Evolutionary conservation across 2,888 invertebrate genomes (phyloP), one percentile per base, ranked within the genome.

Genomic region (Zygogramma bicolorata): DNA sequence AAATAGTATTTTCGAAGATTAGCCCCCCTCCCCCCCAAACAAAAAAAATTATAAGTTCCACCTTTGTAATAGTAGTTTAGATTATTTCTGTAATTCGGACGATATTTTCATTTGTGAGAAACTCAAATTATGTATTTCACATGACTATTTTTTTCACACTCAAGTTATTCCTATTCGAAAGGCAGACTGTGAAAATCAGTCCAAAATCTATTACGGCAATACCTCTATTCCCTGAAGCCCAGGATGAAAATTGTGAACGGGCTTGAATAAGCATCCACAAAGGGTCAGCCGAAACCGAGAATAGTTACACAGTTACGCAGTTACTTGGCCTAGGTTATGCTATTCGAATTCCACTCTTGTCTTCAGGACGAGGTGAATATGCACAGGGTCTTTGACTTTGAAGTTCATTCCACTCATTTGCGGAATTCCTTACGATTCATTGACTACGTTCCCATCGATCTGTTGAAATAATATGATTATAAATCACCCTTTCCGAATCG

Each of bases 261-360:
- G 74, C 72, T 76, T 67, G 10, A 15, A 63, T 13, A 29, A 63
- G 49, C 46, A 46, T 46, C 63, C 46, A 46, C 63, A 67, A 49
- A 60, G 59, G 29, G 65, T 57, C 66, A 65, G 20, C 31, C 22
- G 1, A 6, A 49, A 31, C 31, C 42, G 15, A 18, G 15, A 60
- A 42, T 27, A 42, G 60, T 10, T 42, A 67, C 34, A 31, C 8
- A 18, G 31, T 5, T 49, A 15, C 34, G 34, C 59, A 25, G 34
- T 38, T n/a, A n/a, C 49, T 49, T 25, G 60, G 57, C 65, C 22
- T 60, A 18, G 34, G 46, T 67, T 60, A 60, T 29, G 60, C 25
- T 70, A 77, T 77, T 77, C 65, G 71, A 77, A 77, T 77, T 77
- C 77, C 71, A 58, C 22, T 73, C 75, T 65, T 66, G 75, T 71